Percentiles rank a stretch among this genome's conserved stretches.
Evolutionary conservation across 2,797 vertebrate species (phyloP).

Genomic region (Vultur gryphus): DNA sequence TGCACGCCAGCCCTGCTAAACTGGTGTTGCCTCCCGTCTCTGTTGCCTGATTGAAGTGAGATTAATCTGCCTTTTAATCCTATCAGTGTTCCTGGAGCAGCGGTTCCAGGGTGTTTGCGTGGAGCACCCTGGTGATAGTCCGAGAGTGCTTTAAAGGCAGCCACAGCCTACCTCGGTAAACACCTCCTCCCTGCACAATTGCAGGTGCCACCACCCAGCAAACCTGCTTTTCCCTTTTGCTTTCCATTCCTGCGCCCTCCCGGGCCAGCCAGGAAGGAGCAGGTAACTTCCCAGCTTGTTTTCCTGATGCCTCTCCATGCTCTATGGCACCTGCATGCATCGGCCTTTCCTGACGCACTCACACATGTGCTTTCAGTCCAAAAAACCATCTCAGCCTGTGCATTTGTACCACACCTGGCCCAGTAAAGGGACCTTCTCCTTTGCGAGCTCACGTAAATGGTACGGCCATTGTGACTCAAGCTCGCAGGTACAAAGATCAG

Average conservation of each 20-base stretch:
- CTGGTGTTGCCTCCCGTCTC: rapidly evolving
- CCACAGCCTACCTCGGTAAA: neutral
- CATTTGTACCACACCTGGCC: neutral
- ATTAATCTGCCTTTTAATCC: neutral
- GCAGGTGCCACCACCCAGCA: neutral
- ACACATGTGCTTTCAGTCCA: rapidly evolving
- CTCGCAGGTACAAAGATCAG: neutral
- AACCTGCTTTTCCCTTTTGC: neutral
- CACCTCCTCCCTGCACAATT: neutral
- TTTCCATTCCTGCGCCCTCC: neutral
- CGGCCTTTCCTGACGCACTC: neutral
- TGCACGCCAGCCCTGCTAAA: neutral
- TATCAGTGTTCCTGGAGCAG: neutral
- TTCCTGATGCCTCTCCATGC: neutral
- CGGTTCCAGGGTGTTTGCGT: neutral
- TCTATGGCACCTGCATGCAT: neutral
- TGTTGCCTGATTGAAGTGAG: neutral
- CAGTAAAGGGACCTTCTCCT: neutral
- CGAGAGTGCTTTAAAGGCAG: neutral
- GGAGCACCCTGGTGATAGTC: neutral
- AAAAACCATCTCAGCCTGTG: neutral
- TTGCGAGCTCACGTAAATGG: rapidly evolving
- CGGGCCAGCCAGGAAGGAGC: rapidly evolving
- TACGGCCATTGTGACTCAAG: too few relatives aligned
- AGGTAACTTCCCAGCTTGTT: neutral